Evolutionary conservation across 2,888 invertebrate genomes (phyloP).

Genomic region (Nomada ferruginata): DNA sequence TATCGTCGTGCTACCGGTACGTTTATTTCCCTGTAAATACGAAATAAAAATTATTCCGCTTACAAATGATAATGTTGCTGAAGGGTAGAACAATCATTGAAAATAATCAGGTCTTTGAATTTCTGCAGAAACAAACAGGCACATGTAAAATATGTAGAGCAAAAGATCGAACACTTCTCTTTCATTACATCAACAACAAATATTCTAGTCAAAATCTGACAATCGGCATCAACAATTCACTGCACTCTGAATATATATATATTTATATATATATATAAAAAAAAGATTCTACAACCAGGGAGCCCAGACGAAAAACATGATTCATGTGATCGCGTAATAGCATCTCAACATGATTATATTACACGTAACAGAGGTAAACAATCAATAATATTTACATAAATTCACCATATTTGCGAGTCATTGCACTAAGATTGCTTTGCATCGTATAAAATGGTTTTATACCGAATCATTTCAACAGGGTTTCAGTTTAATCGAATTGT

Average conservation of each 20-base stretch:
- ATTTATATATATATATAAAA: conserved; percentile 7
- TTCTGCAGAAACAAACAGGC: conserved; percentile 45
- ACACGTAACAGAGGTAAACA: conserved; percentile 51
- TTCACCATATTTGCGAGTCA: conserved; percentile 66
- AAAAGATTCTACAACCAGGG: conserved; percentile 49
- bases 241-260: conserved; percentile 48
- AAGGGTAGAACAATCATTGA: conserved; percentile 6
- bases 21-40: background rate
- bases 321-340: conserved; percentile 23
- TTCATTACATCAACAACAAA: conserved; percentile 48
- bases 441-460: conserved; percentile 28
- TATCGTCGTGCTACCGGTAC: background rate
- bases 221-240: conserved; percentile 63
- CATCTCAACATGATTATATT: conserved; percentile 44
- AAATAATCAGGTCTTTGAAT: background rate
- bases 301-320: conserved; percentile 54
- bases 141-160: conserved; percentile 27
- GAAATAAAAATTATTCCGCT: conserved; percentile 15
- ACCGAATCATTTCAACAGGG: background rate
- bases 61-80: background rate
- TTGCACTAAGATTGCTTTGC: conserved; percentile 75
- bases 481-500: conserved; percentile 27
- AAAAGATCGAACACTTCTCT: conserved; percentile 43
- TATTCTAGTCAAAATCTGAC: conserved; percentile 54
- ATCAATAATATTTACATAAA: conserved; percentile 67